Evolutionary conservation across 2,888 invertebrate species (phyloP), one percentile per base, ranked within the genome.

Genomic region (Mythimna lalbum): DNA sequence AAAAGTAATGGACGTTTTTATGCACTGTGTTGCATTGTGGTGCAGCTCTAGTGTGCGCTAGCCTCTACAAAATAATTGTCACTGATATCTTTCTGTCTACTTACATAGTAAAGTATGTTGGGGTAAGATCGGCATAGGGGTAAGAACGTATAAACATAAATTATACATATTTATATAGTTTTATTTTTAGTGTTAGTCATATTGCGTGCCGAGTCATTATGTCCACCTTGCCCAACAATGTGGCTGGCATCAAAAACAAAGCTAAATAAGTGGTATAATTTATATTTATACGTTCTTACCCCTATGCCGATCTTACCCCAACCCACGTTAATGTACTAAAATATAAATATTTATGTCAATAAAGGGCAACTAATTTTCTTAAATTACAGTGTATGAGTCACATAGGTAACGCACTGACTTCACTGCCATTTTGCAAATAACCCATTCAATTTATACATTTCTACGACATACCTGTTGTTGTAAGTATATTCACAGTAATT

Each of bases 371-470:
- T 31, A 12, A 59, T 27, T 43, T 23, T 39, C 23, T 36, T 61
- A n/a, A 5, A 17, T 23, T 31, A 47, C 63, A 69, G 52, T 71
- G 43, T 65, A 75, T 31, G 39, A 50, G 47, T 56, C 63, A 70
- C 67, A 57, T 68, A 70, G 60, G 69, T 69, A 53, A 59, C 17
- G 66, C 80, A 79, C 76, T 71, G 52, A 80, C 36, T 43, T 61
- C 74, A 82, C 80, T 82, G 82, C 72, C 80, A 80, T 79, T 76
- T 76, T 76, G 62, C 67, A 69, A 64, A 66, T 12, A 52, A 68
- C 60, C 23, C 31, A 64, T 61, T 52, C 19, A 73, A 59, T 73
- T 68, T 73, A 55, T 61, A 80, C 31, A 69, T 67, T 77, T 76
- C 55, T 65, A 79, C 33, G 31, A 62, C 65, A 61, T 52, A 73